Percentiles rank a stretch among this genome's conserved stretches.
Conservation (phyloP, 2,888 invertebrate species). For the Baccha elongata region DNA sequence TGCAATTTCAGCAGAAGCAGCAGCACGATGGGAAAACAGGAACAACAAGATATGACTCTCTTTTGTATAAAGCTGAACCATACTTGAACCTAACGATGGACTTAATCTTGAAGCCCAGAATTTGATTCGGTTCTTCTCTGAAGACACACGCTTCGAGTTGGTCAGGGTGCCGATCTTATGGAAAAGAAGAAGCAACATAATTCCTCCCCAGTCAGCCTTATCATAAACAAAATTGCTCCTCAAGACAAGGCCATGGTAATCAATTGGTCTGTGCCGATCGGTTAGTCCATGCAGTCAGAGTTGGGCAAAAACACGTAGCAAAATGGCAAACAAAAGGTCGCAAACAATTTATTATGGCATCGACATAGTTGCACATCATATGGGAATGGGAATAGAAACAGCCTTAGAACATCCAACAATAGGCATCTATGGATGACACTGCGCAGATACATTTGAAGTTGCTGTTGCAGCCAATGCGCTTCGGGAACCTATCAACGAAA, state of each 20-base stretch:
- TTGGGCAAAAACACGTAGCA: slow-evolving; percentile 22
- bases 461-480: slow-evolving; percentile 4
- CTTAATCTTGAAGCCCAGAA: slow-evolving; percentile 53
- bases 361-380: slow-evolving; percentile 41
- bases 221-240: slow-evolving; percentile 72
- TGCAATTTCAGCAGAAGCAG: not conserved
- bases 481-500: slow-evolving; percentile 31
- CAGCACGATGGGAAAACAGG: slow-evolving; percentile 44
- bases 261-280: slow-evolving; percentile 22
- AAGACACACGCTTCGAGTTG: slow-evolving; percentile 4
- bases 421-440: slow-evolving; percentile 48
- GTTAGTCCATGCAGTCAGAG: not conserved
- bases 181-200: slow-evolving; percentile 63
- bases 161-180: slow-evolving; percentile 49
- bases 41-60: slow-evolving; percentile 25
- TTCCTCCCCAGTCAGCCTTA: slow-evolving; percentile 47
- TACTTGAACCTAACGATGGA: slow-evolving; percentile 60
- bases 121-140: slow-evolving; percentile 41
- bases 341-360: slow-evolving; percentile 64
- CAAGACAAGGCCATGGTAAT: slow-evolving; percentile 35
- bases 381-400: slow-evolving; percentile 56
- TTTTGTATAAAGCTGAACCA: slow-evolving; percentile 39
- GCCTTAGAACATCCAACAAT: slow-evolving; percentile 61
- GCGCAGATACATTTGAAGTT: slow-evolving; percentile 33
- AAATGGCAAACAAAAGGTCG: slow-evolving; percentile 44